A percentile compares a stretch with the other conserved stretches of the same genome.
These are phyloP conservation scores for Lycocerus yunnanus DNA, from an alignment of 2,888 invertebrate species.

Conservation along the genomic window DNA sequence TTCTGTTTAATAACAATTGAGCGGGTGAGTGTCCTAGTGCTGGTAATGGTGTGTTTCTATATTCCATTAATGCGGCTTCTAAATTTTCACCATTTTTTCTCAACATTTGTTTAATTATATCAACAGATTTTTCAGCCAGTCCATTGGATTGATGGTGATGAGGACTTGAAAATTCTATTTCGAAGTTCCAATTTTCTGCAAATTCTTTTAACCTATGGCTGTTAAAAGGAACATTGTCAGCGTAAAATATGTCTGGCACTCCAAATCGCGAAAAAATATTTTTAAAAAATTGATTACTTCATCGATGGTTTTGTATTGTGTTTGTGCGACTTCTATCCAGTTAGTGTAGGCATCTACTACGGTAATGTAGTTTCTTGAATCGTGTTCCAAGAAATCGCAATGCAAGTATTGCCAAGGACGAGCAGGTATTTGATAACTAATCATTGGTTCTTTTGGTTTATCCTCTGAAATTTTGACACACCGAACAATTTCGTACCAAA, in stretches of 20 bases:
- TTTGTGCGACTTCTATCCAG: constrained; percentile 31
- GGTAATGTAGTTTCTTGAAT: constrained; percentile 34
- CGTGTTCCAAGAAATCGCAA: constrained; percentile 34
- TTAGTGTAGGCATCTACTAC: constrained; percentile 37
- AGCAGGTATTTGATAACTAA: constrained; percentile 28
- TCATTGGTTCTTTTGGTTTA: constrained; percentile 18
- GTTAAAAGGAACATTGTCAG: background rate
- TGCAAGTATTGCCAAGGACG: constrained; percentile 27
- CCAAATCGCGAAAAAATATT: background rate
- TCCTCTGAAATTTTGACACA: constrained; percentile 9
- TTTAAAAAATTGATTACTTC: constrained; percentile 20
- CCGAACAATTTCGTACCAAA: constrained; percentile 11
- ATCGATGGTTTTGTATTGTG: constrained; percentile 10
- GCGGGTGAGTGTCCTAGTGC: too few species aligned
- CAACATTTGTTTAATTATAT: constrained; percentile 7
- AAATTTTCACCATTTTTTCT: too few species aligned
- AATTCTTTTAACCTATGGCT: background rate
- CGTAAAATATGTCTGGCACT: background rate
- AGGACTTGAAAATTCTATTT: background rate
- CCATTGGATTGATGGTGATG: constrained; percentile 7
- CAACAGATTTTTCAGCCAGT: constrained; percentile 6
- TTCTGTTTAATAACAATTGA: too few species aligned
- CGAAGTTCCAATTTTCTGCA: background rate
- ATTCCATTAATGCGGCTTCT: too few species aligned
- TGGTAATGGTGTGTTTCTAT: too few species aligned